Evolutionary conservation across 2,888 invertebrate species (phyloP).

Genomic region (Acanthosepion pharaonis): DNA sequence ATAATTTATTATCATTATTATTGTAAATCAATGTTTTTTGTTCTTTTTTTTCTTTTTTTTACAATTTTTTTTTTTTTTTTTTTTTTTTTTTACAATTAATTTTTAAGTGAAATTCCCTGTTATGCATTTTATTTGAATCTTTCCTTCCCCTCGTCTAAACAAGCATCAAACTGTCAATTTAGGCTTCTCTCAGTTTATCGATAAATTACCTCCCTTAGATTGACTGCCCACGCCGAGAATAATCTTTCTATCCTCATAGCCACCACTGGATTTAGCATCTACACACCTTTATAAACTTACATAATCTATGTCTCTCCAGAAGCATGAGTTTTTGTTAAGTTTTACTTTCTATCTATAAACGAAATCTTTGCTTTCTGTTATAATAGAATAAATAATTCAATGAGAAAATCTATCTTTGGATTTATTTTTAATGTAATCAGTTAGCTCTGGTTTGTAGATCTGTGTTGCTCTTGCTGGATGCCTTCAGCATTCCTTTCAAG

Average conservation of each 20-base stretch:
- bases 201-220: neutral
- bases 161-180: neutral
- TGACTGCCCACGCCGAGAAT: neutral
- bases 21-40: constrained; percentile 24
- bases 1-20: constrained; percentile 42
- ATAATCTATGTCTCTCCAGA: neutral
- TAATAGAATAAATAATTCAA: constrained; percentile 9
- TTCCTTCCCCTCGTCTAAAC: neutral
- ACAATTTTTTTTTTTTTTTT: neutral
- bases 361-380: constrained; percentile 11
- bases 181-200: neutral
- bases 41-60: neutral
- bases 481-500: neutral
- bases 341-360: neutral
- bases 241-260: neutral
- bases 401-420: neutral
- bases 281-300: neutral
- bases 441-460: neutral
- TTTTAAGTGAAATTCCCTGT: neutral
- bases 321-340: neutral
- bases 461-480: neutral
- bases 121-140: neutral
- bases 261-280: neutral
- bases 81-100: neutral
- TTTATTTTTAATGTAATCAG: neutral